A percentile compares a stretch with the other conserved stretches of the same genome.
Evolutionary conservation across 2,113 vertebrate species (phyloP).

Genomic region (Gila orcuttii): DNA sequence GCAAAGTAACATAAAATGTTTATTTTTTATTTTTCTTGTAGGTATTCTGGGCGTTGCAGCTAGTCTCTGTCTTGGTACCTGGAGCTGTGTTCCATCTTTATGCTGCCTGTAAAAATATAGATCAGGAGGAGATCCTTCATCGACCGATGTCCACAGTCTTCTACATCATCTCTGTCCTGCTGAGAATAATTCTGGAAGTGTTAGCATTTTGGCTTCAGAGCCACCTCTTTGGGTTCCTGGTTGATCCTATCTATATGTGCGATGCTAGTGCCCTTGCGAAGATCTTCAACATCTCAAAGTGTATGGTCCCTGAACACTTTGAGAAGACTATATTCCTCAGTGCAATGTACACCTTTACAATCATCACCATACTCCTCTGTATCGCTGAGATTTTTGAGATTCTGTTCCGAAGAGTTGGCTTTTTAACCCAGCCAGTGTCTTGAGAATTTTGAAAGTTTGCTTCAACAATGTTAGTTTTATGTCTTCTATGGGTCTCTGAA

Average conservation of each 20-base stretch:
- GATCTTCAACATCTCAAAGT: constrained; percentile 78
- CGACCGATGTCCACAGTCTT: constrained; percentile 79
- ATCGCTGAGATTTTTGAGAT: constrained; percentile 87
- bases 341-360: constrained; percentile 88
- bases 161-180: constrained; percentile 85
- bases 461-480: constrained; percentile 40
- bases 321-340: constrained; percentile 92
- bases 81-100: constrained; percentile 86
- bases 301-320: constrained; percentile 88
- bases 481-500: constrained; percentile 49
- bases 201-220: constrained; percentile 88
- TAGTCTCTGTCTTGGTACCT: constrained; percentile 85
- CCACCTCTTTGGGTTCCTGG: constrained; percentile 87
- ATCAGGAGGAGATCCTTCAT: constrained; percentile 86
- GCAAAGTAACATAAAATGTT: background rate
- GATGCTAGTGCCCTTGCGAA: constrained; percentile 78
- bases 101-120: constrained; percentile 83
- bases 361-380: constrained; percentile 84
- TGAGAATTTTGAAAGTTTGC: constrained; percentile 19
- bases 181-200: constrained; percentile 85
- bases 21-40: constrained; percentile 60
- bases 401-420: constrained; percentile 79
- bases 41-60: constrained; percentile 86
- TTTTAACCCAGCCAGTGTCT: constrained; percentile 76
- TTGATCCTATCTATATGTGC: constrained; percentile 81